These are phyloP conservation scores for Apeltes quadracus DNA, from an alignment of 2,113 vertebrate genomes.

Conservation along the genomic window DNA sequence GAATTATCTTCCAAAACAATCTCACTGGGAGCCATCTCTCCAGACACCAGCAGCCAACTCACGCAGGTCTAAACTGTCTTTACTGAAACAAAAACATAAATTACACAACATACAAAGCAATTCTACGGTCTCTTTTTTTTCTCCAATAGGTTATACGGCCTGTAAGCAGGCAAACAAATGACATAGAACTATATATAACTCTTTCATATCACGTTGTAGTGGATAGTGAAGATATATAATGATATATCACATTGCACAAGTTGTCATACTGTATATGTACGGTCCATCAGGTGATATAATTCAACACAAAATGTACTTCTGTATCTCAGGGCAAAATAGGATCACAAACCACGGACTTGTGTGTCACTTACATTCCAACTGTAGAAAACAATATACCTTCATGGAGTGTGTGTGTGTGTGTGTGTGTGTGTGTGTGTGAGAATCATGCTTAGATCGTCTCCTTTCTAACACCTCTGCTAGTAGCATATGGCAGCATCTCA, in stretches of 20 bases:
- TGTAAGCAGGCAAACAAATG: conserved; percentile 76
- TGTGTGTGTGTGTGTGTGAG: too few relatives aligned
- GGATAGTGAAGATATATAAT: conserved; percentile 75
- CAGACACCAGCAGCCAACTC: conserved; percentile 74
- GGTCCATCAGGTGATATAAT: conserved; percentile 64
- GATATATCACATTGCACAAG: conserved; percentile 77
- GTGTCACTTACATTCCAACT: conserved; percentile 68
- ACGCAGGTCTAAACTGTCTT: conserved; percentile 70
- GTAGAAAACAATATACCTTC: conserved; percentile 60
- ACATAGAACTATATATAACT: conserved; percentile 74
- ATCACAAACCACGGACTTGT: conserved; percentile 58
- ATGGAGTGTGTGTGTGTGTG: conserved; percentile 17
- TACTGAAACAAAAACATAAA: conserved; percentile 75
- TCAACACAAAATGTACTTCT: conserved; percentile 65
- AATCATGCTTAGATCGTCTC: conserved; percentile 18
- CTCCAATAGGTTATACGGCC: conserved; percentile 73
- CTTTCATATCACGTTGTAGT: conserved; percentile 69
- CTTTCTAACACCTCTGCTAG: conserved; percentile 16
- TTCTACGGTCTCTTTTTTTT: conserved; percentile 63
- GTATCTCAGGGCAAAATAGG: conserved; percentile 62
- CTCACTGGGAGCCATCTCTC: conserved; percentile 69
- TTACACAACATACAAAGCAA: conserved; percentile 75
- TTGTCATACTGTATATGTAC: conserved; percentile 71
- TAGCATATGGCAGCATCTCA: conserved; percentile 15
- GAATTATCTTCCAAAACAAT: conserved; percentile 63